phyloP scores from a whole-genome alignment of 2,113 vertebrate species.

The Python bivittatus region DNA sequence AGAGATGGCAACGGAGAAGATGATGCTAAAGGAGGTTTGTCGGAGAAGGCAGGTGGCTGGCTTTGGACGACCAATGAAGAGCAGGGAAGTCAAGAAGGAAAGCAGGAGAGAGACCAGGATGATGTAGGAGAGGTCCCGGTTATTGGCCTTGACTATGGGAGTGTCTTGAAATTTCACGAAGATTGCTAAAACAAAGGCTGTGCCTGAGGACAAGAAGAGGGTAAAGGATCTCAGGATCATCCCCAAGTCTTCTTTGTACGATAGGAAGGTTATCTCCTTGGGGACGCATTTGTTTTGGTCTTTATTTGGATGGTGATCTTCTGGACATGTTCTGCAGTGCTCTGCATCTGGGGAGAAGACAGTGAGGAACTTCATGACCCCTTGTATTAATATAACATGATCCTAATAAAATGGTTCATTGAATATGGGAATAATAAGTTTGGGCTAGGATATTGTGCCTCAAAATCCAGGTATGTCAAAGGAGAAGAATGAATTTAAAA shows the following conservation, averaged over 20 bases:
- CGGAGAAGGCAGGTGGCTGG: no score
- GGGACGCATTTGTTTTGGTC: background rate
- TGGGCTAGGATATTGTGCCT: background rate
- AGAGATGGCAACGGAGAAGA: background rate
- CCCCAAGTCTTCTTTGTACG: background rate
- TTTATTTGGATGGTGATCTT: background rate
- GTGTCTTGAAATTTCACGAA: no score
- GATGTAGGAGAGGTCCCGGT: no score
- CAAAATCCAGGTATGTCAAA: background rate
- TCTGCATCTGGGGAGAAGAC: background rate
- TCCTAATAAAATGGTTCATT: background rate
- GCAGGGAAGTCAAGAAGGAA: no score
- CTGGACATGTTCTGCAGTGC: background rate
- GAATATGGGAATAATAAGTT: background rate
- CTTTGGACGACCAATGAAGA: no score
- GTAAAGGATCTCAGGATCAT: background rate
- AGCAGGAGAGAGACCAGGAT: no score
- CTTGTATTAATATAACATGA: background rate
- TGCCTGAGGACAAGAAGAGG: background rate
- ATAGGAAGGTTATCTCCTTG: background rate
- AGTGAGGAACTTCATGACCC: background rate
- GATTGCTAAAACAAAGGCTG: no score
- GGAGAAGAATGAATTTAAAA: background rate
- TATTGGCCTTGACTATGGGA: no score
- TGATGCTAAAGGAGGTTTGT: background rate